Percentiles rank a stretch among this genome's conserved stretches.
These are phyloP conservation scores for Myioborus melanocephalus DNA, from an alignment of 2,797 vertebrate species.

Conservation along the genomic window DNA sequence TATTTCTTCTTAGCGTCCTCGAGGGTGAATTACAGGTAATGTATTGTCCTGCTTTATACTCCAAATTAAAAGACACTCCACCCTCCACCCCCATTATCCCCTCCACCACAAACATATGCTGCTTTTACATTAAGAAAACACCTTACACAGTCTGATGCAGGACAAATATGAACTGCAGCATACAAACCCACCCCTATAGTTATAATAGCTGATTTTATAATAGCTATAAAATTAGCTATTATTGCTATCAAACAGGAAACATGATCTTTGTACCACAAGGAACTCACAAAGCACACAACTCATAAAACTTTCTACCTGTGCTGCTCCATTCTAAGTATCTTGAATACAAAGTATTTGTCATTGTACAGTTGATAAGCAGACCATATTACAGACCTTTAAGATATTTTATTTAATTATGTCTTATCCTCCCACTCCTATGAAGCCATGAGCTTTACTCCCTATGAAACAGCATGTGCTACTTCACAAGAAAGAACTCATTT, in stretches of 20 bases:
- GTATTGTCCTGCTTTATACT: not conserved
- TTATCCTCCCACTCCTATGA: not conserved
- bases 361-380: not conserved
- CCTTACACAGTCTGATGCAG: not conserved
- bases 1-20: conserved; percentile 93
- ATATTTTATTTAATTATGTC: not conserved
- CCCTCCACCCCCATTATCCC: not conserved
- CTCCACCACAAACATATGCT: not conserved
- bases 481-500: not conserved
- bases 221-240: not conserved
- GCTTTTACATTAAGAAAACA: not conserved
- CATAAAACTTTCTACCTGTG: not conserved
- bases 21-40: conserved; percentile 96
- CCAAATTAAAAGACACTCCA: not conserved
- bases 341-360: not conserved
- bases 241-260: not conserved
- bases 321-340: not conserved
- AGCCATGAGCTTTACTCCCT: not conserved
- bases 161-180: not conserved
- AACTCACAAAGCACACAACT: not conserved
- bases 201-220: too few relatives aligned
- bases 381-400: not conserved
- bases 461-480: not conserved
- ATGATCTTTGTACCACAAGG: not conserved
- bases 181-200: not conserved